These are phyloP conservation scores for Psilopogon haemacephalus DNA, from an alignment of 2,113 vertebrate genomes.

Conservation along the genomic window DNA sequence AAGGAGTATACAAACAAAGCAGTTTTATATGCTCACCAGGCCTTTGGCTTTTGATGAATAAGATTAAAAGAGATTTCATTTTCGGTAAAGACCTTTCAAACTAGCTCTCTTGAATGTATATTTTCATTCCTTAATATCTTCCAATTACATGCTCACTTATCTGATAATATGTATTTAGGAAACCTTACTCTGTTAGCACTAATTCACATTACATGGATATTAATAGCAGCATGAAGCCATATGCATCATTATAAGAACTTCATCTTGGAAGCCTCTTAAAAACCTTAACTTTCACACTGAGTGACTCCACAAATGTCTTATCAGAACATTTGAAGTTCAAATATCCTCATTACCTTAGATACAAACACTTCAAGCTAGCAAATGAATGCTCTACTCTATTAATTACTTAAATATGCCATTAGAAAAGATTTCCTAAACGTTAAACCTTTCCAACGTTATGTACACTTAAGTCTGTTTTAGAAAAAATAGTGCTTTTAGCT, in stretches of 20 bases:
- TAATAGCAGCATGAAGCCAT: background rate
- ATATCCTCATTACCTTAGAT: background rate
- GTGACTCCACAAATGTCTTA: background rate
- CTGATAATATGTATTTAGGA: background rate
- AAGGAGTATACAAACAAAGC: background rate
- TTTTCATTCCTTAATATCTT: background rate
- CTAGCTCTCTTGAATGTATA: background rate
- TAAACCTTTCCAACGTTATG: background rate
- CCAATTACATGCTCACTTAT: background rate
- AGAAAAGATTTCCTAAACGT: background rate
- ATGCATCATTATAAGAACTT: background rate
- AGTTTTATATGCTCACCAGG: background rate
- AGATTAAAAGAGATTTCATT: background rate
- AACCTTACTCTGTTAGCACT: background rate
- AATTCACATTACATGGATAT: background rate
- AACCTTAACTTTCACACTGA: background rate
- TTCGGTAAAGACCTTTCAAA: background rate
- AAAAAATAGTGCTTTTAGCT: background rate
- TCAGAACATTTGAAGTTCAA: background rate
- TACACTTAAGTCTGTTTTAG: background rate
- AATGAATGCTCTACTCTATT: background rate
- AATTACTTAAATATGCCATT: background rate
- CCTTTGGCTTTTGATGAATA: background rate
- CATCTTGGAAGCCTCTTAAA: background rate
- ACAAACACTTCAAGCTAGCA: background rate